Base-by-base conservation (phyloP, 2,888 invertebrate species). In the Hydropsyche betteni region DNA sequence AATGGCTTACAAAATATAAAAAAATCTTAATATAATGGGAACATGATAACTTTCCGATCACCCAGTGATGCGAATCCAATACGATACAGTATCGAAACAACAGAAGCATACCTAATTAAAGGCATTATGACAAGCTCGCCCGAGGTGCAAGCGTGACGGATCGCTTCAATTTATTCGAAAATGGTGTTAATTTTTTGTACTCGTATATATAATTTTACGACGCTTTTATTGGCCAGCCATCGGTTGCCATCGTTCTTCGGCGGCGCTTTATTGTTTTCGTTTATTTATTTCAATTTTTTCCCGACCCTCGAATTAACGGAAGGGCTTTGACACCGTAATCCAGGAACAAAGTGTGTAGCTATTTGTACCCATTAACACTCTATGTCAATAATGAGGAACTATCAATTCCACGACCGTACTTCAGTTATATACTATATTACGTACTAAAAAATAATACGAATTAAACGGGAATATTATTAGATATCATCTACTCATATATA, bases 351-450 rank as follows among this genome's bases (percentile, higher is more conserved):
- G 33, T 36, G 36, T 64, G 36, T 36, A 64, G 36, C 64, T 36
- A 64, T 75, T 74, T 75, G 71, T 74, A 55, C 68, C 75, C 58
- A 77, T 77, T 77, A 77, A 70, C 77, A 77, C 77, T 75, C 77
- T 64, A 77, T 75, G 69, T 55, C 75, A 74, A 71, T 77, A 75
- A 77, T 77, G 77, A 71, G 77, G 55, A 69, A 74, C 75, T 75
- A 77, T 77, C 68, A 77, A 77, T 77, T 77, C 74, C 55, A 12
- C 50, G 73, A 24, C 69, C 44, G 44, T 44, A 44, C 44, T 8
- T 8, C 10, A 10, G 44, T 44, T 8, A 44, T 10, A 10, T 10
- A 44, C 44, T 44, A 10, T 10, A 10, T 44, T 44, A 44, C 44
- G 4, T 24, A 24, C 24, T 24, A 24, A 24, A 24, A 24, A 24